Evolutionary conservation across 2,113 vertebrate genomes (phyloP).

Genomic region (Aspidoscelis tigris): DNA sequence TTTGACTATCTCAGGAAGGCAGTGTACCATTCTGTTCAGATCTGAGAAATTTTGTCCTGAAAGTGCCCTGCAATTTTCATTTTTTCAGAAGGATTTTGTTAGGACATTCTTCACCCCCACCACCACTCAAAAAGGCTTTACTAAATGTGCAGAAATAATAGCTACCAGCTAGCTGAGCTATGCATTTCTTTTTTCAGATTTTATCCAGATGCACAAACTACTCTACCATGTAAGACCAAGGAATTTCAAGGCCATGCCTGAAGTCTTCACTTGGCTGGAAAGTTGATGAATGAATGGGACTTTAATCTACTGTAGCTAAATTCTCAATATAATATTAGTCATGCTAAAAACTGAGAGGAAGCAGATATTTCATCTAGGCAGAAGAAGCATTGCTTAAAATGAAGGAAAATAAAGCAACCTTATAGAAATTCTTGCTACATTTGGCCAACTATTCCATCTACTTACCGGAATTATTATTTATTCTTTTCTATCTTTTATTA

Average conservation of each 20-base stretch:
- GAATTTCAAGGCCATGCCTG: not conserved
- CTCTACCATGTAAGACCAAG: not conserved
- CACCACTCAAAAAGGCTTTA: too few species aligned
- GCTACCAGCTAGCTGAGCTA: not conserved
- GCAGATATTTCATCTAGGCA: conserved; percentile 14
- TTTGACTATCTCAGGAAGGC: too few species aligned
- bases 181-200: not conserved
- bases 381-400: conserved; percentile 33
- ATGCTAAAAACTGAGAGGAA: not conserved
- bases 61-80: too few species aligned
- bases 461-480: conserved; percentile 42
- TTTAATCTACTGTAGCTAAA: conserved; percentile 6
- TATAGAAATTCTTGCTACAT: conserved; percentile 19
- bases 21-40: too few species aligned
- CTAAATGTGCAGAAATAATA: not conserved
- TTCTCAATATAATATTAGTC: conserved; percentile 24
- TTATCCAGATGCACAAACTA: not conserved
- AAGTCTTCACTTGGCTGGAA: not conserved
- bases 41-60: too few species aligned
- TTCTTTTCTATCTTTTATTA: conserved; percentile 57
- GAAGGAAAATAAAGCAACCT: conserved; percentile 38
- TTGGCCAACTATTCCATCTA: conserved; percentile 49
- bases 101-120: too few species aligned
- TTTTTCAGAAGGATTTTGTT: too few species aligned
- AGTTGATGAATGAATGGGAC: not conserved